Percentiles rank a stretch among this genome's conserved stretches.
phyloP scores from a whole-genome alignment of 2,888 invertebrate species.

The Listrodromus nycthemerus region DNA sequence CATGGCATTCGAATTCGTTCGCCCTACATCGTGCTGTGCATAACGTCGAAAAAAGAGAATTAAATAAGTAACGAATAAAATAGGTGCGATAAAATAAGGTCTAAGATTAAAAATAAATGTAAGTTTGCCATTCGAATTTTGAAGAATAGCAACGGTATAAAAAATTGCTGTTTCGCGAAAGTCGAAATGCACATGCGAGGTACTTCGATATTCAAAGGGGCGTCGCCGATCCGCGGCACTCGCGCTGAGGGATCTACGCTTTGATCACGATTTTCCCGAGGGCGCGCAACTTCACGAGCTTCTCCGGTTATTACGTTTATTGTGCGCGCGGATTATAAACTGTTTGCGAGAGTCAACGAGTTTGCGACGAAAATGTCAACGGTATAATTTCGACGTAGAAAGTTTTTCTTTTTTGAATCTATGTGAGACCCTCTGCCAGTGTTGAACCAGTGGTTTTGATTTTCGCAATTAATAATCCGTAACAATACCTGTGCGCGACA shows the following conservation, averaged over 20 bases:
- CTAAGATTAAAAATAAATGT: conserved; percentile 32
- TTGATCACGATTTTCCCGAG: conserved; percentile 48
- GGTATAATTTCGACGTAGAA: conserved; percentile 32
- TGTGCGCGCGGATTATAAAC: conserved; percentile 46
- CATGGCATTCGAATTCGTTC: conserved; percentile 86
- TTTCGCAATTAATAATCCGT: conserved; percentile 18
- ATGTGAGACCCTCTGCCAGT: not conserved
- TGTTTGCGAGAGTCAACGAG: conserved; percentile 41
- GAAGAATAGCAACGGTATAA: not conserved
- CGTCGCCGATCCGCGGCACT: conserved; percentile 21
- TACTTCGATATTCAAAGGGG: conserved; percentile 15
- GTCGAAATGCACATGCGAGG: conserved; percentile 13
- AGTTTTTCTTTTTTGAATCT: conserved; percentile 16
- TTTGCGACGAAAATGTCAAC: conserved; percentile 57
- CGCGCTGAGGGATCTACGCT: conserved; percentile 36
- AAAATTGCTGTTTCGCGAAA: conserved; percentile 7
- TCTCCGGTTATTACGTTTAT: conserved; percentile 47
- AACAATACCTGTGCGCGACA: not conserved
- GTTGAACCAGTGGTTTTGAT: not conserved
- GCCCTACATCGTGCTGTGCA: conserved; percentile 82
- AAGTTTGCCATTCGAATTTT: conserved; percentile 25
- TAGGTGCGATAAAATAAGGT: conserved; percentile 31
- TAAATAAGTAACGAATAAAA: conserved; percentile 56
- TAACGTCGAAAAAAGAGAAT: conserved; percentile 62
- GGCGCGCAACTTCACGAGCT: conserved; percentile 34